Base-by-base conservation (phyloP, 2,113 vertebrate genomes). In the Salvelinus fontinalis region DNA sequence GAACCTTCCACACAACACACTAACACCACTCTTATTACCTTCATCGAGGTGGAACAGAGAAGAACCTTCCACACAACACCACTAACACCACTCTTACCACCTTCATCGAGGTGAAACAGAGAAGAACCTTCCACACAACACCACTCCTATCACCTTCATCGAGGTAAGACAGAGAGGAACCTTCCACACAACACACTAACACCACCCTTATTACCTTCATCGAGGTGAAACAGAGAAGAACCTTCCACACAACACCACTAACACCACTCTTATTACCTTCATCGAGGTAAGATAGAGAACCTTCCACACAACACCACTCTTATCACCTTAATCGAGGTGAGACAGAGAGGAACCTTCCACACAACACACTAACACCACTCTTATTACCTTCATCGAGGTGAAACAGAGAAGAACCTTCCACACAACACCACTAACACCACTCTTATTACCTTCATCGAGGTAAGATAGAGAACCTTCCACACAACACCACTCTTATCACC, bases 291-390 rank as follows among this genome's bases (percentile, higher is more conserved):
- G 27, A 27, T 2, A 27, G 27, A 27, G 27, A 27, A 27, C 27
- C 2, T 27, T 27, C 2, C 97, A 2, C 98, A 99, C 91, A 99
- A 98, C 90, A 97, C 34, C 13, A 13, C 39, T 34, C 60, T 39
- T 27, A 67, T 16, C 27, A 20, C 70, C 22, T 24, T 74, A 22
- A 74, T 34, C 18, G 14, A 70, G 69, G 69, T 49, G 22, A 51
- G 44, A 70, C 11, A 26, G 9, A 62, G n/a, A 8, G 6, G 6
- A 49, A 13, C 9, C 12, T 34, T 34, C 31, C 31, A 34, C 31
- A 49, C 48, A 62, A 60, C 44, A 48, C 44, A 48, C 44, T 7
- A 7, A 48, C 44, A 48, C 29, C 29, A 29, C 29, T 29, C 29
- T 4, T 4, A 29, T 3, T 4, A 29, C 29, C 29, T 29, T 29